Evolutionary conservation across 2,113 vertebrate genomes (phyloP).

Genomic region (Muscicapa adusta): DNA sequence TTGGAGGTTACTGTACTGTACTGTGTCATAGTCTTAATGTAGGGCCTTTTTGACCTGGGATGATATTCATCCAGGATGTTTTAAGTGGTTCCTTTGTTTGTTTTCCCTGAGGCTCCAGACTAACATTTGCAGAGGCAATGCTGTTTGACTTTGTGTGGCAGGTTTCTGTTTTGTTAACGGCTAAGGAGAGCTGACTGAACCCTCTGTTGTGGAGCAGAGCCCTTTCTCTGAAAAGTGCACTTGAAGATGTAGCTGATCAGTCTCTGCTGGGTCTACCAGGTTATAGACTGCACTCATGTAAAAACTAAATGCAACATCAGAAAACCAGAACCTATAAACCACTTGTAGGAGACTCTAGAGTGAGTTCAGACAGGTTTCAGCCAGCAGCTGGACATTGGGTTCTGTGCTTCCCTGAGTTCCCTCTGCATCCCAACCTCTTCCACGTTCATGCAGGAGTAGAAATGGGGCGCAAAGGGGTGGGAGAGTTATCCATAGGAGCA

Average conservation of each 20-base stretch:
- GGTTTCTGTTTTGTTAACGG: background rate
- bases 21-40: background rate
- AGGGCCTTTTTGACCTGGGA: background rate
- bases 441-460: fast-evolving
- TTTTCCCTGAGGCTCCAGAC: background rate
- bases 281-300: background rate
- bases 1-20: background rate
- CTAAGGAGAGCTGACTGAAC: background rate
- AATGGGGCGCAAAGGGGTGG: fast-evolving
- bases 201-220: fast-evolving
- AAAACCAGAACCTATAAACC: background rate
- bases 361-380: background rate
- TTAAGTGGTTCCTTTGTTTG: background rate
- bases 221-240: background rate
- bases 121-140: background rate
- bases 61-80: background rate
- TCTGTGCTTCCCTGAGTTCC: fast-evolving
- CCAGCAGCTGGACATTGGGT: fast-evolving
- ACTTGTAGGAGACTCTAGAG: background rate
- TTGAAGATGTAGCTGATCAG: background rate
- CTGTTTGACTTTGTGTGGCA: background rate
- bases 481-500: background rate
- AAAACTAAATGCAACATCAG: background rate
- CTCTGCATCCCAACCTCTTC: background rate
- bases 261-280: background rate